Base-by-base conservation (phyloP, 1,140 invertebrate genomes). In the Drosophila hydei region DNA sequence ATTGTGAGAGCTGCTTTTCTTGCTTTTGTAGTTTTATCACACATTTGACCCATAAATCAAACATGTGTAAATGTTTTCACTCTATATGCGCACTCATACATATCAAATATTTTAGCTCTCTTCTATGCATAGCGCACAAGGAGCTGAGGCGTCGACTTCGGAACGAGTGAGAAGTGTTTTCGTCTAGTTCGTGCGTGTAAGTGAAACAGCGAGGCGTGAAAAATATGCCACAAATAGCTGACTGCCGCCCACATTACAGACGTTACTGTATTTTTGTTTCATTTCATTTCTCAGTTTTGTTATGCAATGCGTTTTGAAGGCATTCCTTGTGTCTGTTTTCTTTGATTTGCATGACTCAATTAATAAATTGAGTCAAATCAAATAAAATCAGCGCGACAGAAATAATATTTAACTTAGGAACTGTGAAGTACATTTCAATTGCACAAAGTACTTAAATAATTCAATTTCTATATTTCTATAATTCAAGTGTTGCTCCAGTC, bases 61-160 rank as follows among this genome's bases (percentile, higher is more conserved):
- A 87, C 81, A 87, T 87, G 81, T 87, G 81, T 87, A 87, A 87
- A 87, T 87, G 81, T 87, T 87, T 87, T 87, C 81, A 87, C 81
- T 87, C 81, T 81, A 87, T 87, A 87, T 87, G 83, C 83, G 47
- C 83, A 81, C 75, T 75, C 74, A 75, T 75, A 85, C 81, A 80
- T 64, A 73, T 85, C 67, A 78, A 77, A 85, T 85, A 80, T 76
- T 80, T 75, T 80, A 70, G 74, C 45, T 64, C 67, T 43, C 55
- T 62, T 71, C 80, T 78, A 75, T 83, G 79, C 73, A 75, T 75
- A 42, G 43, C 48, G 18, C 7, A 60, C 50, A 40, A 38, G 51
- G 33, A 33, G 51, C 12, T 40, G 38, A 36, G 56, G 48, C 43
- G 52, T 33, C 9, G 30, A 18, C 36, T 52, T 43, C 67, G 58